Evolutionary conservation across 2,113 vertebrate species (phyloP).

Genomic region (Crotophaga sulcirostris): DNA sequence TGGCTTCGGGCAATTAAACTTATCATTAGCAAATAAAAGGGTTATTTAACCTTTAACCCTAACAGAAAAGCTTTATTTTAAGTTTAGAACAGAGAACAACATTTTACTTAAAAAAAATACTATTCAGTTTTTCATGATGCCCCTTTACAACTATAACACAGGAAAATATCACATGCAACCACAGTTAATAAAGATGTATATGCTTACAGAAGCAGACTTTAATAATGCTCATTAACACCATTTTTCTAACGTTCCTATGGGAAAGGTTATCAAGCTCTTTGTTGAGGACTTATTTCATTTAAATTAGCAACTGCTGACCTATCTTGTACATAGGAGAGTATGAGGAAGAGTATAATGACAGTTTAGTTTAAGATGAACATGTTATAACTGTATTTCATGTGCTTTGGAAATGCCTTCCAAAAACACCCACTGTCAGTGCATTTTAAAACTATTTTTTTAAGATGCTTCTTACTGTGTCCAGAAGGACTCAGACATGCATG

Average conservation of each 20-base stretch:
- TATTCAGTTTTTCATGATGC: slow-evolving; percentile 28
- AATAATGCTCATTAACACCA: slow-evolving; percentile 67
- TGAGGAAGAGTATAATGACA: neutral
- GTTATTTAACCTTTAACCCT: slow-evolving; percentile 63
- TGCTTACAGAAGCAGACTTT: slow-evolving; percentile 63
- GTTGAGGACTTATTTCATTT: slow-evolving; percentile 71
- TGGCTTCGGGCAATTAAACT: slow-evolving; percentile 58
- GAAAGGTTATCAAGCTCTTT: slow-evolving; percentile 70
- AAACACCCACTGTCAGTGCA: neutral
- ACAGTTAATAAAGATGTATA: slow-evolving; percentile 75
- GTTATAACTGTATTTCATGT: neutral
- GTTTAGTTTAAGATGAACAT: neutral
- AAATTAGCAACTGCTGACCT: slow-evolving; percentile 64
- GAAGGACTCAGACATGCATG: slow-evolving; percentile 37
- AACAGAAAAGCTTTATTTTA: slow-evolving; percentile 54
- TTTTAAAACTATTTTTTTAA: slow-evolving; percentile 39
- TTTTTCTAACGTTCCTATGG: slow-evolving; percentile 62
- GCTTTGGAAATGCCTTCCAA: slow-evolving; percentile 9
- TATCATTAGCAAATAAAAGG: slow-evolving; percentile 64
- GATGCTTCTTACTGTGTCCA: neutral
- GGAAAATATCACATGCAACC: slow-evolving; percentile 36
- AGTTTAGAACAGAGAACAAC: slow-evolving; percentile 26
- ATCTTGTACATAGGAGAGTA: slow-evolving; percentile 26
- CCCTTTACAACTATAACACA: slow-evolving; percentile 1
- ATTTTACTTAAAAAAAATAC: slow-evolving; percentile 25